Evolutionary conservation across 64 coral and sea anemone species (phyloP).

Genomic region (Astreopora myriophthalma): DNA sequence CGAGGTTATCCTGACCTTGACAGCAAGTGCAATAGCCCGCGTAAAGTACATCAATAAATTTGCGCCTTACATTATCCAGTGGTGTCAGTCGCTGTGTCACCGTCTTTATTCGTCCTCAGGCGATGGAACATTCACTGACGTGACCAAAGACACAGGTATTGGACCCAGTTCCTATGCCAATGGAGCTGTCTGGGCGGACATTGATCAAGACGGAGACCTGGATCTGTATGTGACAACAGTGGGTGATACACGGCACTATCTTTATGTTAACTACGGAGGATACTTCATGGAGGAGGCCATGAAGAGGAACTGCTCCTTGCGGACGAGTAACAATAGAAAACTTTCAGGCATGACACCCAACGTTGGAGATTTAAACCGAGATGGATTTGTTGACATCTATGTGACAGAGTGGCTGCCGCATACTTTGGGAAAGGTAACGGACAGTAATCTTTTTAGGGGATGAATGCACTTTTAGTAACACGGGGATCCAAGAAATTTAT

Average conservation of each 20-base stretch:
- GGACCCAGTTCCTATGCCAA: conserved; percentile 81
- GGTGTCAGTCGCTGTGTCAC: neutral
- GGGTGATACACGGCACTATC: conserved; percentile 86
- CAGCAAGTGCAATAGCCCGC: too few species aligned
- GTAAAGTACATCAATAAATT: too few species aligned
- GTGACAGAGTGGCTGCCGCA: conserved; percentile 94
- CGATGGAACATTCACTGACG: conserved; percentile 89
- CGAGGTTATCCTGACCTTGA: too few species aligned
- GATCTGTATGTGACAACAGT: conserved; percentile 95
- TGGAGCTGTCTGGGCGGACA: conserved; percentile 91
- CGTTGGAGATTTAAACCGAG: conserved; percentile 88
- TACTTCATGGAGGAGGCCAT: conserved; percentile 80
- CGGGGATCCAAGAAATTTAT: too few species aligned
- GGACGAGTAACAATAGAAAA: conserved; percentile 81
- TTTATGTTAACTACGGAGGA: conserved; percentile 88
- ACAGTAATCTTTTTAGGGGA: neutral
- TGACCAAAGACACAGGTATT: conserved; percentile 64
- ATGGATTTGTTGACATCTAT: conserved; percentile 90
- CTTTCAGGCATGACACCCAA: conserved; percentile 89
- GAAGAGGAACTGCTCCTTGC: conserved; percentile 79
- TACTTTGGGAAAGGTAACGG: conserved; percentile 77
- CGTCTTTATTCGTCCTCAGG: conserved; percentile 32
- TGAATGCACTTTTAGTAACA: neutral
- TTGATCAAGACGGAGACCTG: conserved; percentile 93
- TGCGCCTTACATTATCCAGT: too few species aligned